Conservation (phyloP, 2,113 vertebrate genomes). For the Poecilia latipinna region DNA sequence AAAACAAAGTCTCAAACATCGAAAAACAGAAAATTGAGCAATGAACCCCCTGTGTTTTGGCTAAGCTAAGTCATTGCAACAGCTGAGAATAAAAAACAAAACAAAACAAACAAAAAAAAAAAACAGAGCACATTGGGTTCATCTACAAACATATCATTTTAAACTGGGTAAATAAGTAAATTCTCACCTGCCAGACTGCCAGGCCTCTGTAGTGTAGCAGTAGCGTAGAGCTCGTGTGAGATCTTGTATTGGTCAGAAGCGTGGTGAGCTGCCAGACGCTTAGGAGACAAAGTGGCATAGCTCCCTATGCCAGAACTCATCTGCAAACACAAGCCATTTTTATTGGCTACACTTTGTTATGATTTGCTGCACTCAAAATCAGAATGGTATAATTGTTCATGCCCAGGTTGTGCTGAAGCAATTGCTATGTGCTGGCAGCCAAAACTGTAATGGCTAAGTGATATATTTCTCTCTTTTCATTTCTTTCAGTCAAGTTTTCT, state of each 20-base stretch:
- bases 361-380: not conserved
- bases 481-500: slow-evolving; percentile 4
- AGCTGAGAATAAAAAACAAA: not conserved
- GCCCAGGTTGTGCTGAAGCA: not conserved
- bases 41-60: too few relatives aligned
- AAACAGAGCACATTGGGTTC: not conserved
- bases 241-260: slow-evolving; percentile 96
- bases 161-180: slow-evolving; percentile 10
- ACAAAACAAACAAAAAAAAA: not conserved
- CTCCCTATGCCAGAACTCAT: slow-evolving; percentile 94
- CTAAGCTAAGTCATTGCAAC: not conserved
- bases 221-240: slow-evolving; percentile 94
- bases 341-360: not conserved
- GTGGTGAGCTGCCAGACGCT: slow-evolving; percentile 90
- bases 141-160: not conserved
- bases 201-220: slow-evolving; percentile 93
- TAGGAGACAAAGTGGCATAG: slow-evolving; percentile 97
- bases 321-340: slow-evolving; percentile 70
- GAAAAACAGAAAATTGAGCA: not conserved
- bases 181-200: slow-evolving; percentile 93
- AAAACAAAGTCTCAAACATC: not conserved
- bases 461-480: not conserved
- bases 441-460: not conserved
- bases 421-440: not conserved
- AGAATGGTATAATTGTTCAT: not conserved